Evolutionary conservation across 2,113 vertebrate genomes (phyloP).

Genomic region (Chaetodon trifascialis): DNA sequence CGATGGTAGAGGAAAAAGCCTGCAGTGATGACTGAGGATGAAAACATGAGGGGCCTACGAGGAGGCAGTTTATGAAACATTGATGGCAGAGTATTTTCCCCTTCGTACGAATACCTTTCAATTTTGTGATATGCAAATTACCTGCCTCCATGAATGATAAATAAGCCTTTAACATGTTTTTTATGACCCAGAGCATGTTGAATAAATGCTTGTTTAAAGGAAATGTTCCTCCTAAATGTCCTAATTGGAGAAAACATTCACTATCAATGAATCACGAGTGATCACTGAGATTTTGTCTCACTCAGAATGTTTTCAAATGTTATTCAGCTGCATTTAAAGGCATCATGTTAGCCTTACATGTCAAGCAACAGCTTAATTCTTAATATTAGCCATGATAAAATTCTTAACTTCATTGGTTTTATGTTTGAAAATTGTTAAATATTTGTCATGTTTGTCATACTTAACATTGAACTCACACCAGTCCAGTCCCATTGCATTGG

Average conservation of each 20-base stretch:
- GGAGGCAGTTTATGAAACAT: not conserved
- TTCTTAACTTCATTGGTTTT: not conserved
- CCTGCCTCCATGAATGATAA: not conserved
- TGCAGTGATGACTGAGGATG: not conserved
- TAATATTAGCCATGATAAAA: not conserved
- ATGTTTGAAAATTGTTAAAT: not conserved
- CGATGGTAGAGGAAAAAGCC: not conserved
- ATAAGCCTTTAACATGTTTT: not conserved
- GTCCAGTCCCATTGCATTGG: not conserved
- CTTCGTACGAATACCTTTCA: no score
- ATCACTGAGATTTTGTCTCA: no score
- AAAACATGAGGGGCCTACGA: not conserved
- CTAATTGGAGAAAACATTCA: no score
- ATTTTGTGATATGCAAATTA: not conserved
- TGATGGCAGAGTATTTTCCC: not conserved
- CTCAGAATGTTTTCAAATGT: not conserved
- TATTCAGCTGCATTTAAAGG: not conserved
- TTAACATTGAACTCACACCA: not conserved
- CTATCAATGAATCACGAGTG: no score
- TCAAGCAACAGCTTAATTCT: not conserved
- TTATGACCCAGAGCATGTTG: not conserved
- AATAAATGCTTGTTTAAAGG: not conserved
- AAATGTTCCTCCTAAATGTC: not conserved
- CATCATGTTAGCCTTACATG: not conserved
- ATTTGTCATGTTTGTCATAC: not conserved